Percentiles rank a stretch among this genome's conserved stretches.
Evolutionary conservation across 2,797 vertebrate species (phyloP).

Genomic region (Enteromius argenteus): DNA sequence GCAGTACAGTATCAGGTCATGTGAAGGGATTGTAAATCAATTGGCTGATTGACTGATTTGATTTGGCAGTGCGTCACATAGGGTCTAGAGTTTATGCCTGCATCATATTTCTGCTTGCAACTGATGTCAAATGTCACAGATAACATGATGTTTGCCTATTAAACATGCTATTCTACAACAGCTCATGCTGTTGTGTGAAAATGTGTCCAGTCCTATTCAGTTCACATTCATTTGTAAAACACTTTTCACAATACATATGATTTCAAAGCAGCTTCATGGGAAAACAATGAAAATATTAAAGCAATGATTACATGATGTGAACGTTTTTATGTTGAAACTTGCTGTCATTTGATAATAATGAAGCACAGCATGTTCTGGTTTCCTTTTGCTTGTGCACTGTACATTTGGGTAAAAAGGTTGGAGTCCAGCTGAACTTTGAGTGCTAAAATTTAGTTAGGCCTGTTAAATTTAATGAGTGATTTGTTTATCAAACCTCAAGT

Average conservation of each 20-base stretch:
- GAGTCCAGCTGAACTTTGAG: background rate
- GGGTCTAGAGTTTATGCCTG: conserved; percentile 36
- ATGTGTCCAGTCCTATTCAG: background rate
- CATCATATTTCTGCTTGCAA: background rate
- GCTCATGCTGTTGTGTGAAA: background rate
- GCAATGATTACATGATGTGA: background rate
- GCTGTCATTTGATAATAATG: background rate
- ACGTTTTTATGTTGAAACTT: background rate
- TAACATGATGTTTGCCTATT: conserved; percentile 11
- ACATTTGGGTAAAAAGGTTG: background rate
- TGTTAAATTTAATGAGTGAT: background rate
- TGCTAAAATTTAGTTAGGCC: background rate
- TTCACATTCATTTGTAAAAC: background rate
- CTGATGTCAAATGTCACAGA: background rate
- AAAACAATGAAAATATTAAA: background rate
- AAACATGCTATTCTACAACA: background rate
- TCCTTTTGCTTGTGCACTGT: background rate
- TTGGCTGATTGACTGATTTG: conserved; percentile 51
- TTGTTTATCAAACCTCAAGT: background rate
- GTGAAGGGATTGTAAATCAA: conserved; percentile 24
- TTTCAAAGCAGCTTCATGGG: background rate
- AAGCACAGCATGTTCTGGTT: background rate
- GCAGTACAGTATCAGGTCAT: conserved; percentile 31
- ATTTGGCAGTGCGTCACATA: conserved; percentile 41
- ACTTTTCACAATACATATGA: background rate